These are phyloP conservation scores for Calephelis nemesis DNA, from an alignment of 1,140 invertebrate genomes.

Conservation along the genomic window DNA sequence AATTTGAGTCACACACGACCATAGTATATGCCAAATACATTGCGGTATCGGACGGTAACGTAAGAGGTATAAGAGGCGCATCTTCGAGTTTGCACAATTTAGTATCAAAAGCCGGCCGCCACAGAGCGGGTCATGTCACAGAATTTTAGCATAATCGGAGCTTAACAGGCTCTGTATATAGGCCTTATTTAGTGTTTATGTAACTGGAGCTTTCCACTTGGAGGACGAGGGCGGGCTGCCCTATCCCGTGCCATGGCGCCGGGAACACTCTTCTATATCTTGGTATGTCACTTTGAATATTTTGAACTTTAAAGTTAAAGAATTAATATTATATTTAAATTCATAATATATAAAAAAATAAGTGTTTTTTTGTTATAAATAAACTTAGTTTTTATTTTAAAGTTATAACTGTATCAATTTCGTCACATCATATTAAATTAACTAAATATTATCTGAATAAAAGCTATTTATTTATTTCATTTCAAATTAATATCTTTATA, in stretches of 20 bases:
- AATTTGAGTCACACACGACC: slow-evolving; percentile 37
- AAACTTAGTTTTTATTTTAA: not conserved
- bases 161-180: slow-evolving; percentile 46
- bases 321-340: too few species aligned
- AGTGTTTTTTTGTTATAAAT: not conserved
- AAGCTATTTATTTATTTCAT: too few species aligned
- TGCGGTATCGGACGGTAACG: slow-evolving; percentile 71
- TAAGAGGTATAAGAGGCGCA: slow-evolving; percentile 77
- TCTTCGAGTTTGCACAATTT: slow-evolving; percentile 75
- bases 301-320: too few species aligned
- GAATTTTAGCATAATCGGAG: slow-evolving; percentile 51
- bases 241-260: slow-evolving; percentile 66
- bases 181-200: slow-evolving; percentile 48
- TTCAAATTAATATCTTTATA: not conserved
- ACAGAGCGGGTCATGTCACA: slow-evolving; percentile 68
- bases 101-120: slow-evolving; percentile 68
- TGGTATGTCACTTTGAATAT: slow-evolving; percentile 51
- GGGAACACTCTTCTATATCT: slow-evolving; percentile 59
- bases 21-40: slow-evolving; percentile 68
- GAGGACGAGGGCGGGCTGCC: slow-evolving; percentile 45
- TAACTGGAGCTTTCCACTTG: slow-evolving; percentile 37
- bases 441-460: too few species aligned
- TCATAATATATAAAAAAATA: too few species aligned
- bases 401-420: not conserved
- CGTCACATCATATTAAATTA: too few species aligned